Percentiles rank a stretch among this genome's conserved stretches.
phyloP scores from a whole-genome alignment of 2,797 vertebrate genomes.

The Dendrocincla tyrannina region DNA sequence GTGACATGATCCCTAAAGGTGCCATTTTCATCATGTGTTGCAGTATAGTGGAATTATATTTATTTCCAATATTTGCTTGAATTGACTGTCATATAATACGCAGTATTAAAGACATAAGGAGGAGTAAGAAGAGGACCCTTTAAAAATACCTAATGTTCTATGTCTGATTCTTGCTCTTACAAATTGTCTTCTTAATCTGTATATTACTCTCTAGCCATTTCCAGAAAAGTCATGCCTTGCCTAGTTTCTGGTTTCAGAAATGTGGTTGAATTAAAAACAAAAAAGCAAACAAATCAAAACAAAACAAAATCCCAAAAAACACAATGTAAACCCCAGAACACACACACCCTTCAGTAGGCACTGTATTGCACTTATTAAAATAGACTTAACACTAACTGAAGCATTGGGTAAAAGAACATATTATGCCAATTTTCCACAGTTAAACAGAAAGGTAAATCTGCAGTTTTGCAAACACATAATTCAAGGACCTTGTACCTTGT shows the following conservation, averaged over 20 bases:
- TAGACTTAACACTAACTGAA: neutral
- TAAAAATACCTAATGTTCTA: neutral
- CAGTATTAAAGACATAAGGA: neutral
- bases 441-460: neutral
- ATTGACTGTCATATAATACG: neutral
- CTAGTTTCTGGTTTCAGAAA: neutral
- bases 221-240: neutral
- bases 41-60: neutral
- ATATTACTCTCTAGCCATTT: neutral
- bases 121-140: neutral
- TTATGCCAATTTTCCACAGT: neutral
- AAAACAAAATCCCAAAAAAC: fast-evolving
- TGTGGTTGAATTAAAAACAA: too few species aligned
- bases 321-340: neutral
- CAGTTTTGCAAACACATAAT: neutral
- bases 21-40: neutral
- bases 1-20: neutral
- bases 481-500: neutral
- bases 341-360: neutral
- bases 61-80: neutral
- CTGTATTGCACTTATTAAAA: neutral
- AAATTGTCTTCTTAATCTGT: neutral
- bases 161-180: neutral
- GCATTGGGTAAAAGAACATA: neutral
- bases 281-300: neutral